These are phyloP conservation scores for Ectobius pallidus DNA, from an alignment of 2,888 invertebrate species.

Conservation along the genomic window DNA sequence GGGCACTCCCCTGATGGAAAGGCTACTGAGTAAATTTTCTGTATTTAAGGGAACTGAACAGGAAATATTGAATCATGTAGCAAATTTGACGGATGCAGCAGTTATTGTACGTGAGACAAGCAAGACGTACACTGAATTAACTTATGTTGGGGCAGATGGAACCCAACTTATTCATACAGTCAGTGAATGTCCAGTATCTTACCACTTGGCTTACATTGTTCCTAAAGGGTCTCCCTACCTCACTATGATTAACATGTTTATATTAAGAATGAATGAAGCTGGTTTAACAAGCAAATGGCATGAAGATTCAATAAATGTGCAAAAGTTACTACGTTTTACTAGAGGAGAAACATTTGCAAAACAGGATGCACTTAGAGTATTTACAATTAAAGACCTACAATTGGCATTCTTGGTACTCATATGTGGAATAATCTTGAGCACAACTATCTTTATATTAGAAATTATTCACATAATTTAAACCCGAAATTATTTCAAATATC, in stretches of 20 bases:
- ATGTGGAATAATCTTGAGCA: constrained; percentile 5
- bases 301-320: constrained; percentile 45
- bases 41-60: constrained; percentile 6
- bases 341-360: background rate
- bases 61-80: constrained; percentile 1
- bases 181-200: constrained; percentile 55
- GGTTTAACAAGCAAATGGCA: constrained; percentile 56
- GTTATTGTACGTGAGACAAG: constrained; percentile 15
- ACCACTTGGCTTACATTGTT: constrained; percentile 56
- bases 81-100: constrained; percentile 5
- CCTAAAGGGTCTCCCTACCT: constrained; percentile 55
- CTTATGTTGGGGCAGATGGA: constrained; percentile 45
- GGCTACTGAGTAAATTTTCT: background rate
- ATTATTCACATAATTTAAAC: too few species aligned
- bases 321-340: background rate
- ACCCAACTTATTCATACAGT: constrained; percentile 55
- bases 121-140: background rate
- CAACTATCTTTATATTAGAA: background rate
- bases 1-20: background rate
- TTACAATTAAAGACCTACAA: constrained; percentile 10
- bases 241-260: constrained; percentile 51
- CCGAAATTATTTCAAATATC: too few species aligned
- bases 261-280: constrained; percentile 52
- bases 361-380: constrained; percentile 5
- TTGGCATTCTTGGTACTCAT: background rate